A percentile compares a stretch with the other conserved stretches of the same genome.
phyloP scores from a whole-genome alignment of 92 coral and sea anemone species.

The Galaxea fascicularis region DNA sequence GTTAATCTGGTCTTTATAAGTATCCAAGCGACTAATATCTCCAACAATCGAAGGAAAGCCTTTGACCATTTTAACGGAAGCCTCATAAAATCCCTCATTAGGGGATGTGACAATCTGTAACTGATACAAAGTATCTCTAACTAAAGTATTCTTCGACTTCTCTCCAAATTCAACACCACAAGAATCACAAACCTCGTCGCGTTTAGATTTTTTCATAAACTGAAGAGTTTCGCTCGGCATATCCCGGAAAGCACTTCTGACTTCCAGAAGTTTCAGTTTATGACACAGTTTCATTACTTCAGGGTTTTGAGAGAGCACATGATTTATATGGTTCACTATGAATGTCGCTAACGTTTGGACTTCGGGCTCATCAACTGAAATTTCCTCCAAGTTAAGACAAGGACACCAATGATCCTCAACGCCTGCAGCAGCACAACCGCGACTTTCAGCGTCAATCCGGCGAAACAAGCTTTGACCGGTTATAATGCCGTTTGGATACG shows the following conservation, averaged over 20 bases:
- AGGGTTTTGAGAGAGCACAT: conserved; percentile 43
- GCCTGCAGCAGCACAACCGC: conserved; percentile 83
- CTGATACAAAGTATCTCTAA: conserved; percentile 77
- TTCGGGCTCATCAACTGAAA: conserved; percentile 58
- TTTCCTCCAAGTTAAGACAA: conserved; percentile 83
- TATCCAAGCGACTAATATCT: conserved; percentile 33
- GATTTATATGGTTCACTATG: conserved; percentile 72
- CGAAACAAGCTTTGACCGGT: conserved; percentile 82
- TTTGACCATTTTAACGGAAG: conserved; percentile 51
- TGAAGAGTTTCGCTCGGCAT: conserved; percentile 83
- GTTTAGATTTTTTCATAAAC: conserved; percentile 59
- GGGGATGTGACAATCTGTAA: conserved; percentile 83
- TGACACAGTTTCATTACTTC: conserved; percentile 48
- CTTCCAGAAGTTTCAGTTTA: conserved; percentile 54
- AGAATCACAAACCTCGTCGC: conserved; percentile 62
- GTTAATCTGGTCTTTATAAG: conserved; percentile 27
- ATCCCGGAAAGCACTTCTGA: conserved; percentile 75
- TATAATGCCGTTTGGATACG: conserved; percentile 66
- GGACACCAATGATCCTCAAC: conserved; percentile 93
- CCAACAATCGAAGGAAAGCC: conserved; percentile 14
- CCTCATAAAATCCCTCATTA: conserved; percentile 80
- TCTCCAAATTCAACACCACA: conserved; percentile 67
- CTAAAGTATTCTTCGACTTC: conserved; percentile 63
- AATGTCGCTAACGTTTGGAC: conserved; percentile 61
- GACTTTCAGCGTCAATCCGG: conserved; percentile 64